Percentiles rank a stretch among this genome's conserved stretches.
These are phyloP conservation scores for Ciona savignyi DNA, from an alignment of 23 tunicate genomes.

Conservation along the genomic window DNA sequence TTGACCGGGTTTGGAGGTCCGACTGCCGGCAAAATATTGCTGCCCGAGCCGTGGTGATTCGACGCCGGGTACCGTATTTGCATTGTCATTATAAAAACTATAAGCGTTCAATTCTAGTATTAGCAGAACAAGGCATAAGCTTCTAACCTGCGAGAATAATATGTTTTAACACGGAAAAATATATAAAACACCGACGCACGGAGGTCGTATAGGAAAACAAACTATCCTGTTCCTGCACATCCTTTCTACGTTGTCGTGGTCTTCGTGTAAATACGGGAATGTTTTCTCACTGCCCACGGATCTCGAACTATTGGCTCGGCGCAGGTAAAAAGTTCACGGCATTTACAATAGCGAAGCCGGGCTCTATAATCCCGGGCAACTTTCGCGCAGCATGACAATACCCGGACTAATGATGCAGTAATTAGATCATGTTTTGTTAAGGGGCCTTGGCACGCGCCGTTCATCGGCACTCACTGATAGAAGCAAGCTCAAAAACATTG, in stretches of 20 bases:
- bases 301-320: background rate
- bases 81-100: conserved; percentile 15
- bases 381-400: background rate
- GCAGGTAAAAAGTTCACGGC: background rate
- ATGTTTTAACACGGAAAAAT: too few species aligned
- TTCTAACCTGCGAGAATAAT: too few species aligned
- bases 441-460: background rate
- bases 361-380: background rate
- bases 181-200: too few species aligned
- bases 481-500: background rate
- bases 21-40: conserved; percentile 15
- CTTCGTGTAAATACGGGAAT: background rate
- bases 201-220: too few species aligned
- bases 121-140: too few species aligned
- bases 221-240: too few species aligned
- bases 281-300: background rate
- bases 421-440: background rate
- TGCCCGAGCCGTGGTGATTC: conserved; percentile 12
- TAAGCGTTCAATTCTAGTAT: too few species aligned
- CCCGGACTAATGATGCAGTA: background rate
- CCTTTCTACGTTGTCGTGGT: background rate
- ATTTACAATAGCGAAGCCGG: background rate
- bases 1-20: conserved; percentile 43
- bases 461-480: background rate
- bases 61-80: conserved; percentile 21